Evolutionary conservation across 2,797 vertebrate species (phyloP), one percentile per base, ranked within the genome.

Genomic region (Chanos chanos): DNA sequence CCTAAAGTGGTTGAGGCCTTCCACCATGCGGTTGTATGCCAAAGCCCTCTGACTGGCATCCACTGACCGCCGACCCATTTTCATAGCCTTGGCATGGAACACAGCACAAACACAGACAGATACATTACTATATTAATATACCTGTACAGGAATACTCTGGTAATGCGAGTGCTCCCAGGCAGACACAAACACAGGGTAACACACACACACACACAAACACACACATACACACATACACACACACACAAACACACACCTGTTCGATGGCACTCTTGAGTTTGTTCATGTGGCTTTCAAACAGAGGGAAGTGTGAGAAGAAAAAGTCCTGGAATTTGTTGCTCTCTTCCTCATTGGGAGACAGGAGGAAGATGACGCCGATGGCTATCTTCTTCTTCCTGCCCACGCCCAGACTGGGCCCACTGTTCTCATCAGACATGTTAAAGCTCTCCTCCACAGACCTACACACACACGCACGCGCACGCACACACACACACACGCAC

Each of bases 261-360:
- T 99, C 97, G 65, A 97, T 97, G 61, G 96, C 93, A 51, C 92
- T 92, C 86, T 99, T 99, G 62, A 99, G 89, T 77, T 96, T 96
- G 92, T 99, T 99, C 94, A 99, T 94, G 85, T 98, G 97, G 88
- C 95, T 99, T 87, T 99, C 97, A 77, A 99, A 99, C 24, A 99
- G 94, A 33, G 96, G 97, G 70, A 99, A 99, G 84, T 99, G 97
- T 31, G 96, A 98, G 85, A 99, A 99, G 84, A 99, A 99, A 85
- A 97, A 99, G 64, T 98, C 96, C 54, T 99, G 92, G 81, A 99
- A 99, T 80, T 94, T 94, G 82, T 71, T 90, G 80, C 92, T 96
- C 82, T 97, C 94, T 66, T 96, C 94, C 36, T 92, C 81, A 55
- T 95, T 90, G 67, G 90, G 83, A 1, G 95, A 96, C 71, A 99